A percentile compares a stretch with the other conserved stretches of the same genome.
phyloP scores from a whole-genome alignment of 2,888 invertebrate species.

The Tribolium freemani region DNA sequence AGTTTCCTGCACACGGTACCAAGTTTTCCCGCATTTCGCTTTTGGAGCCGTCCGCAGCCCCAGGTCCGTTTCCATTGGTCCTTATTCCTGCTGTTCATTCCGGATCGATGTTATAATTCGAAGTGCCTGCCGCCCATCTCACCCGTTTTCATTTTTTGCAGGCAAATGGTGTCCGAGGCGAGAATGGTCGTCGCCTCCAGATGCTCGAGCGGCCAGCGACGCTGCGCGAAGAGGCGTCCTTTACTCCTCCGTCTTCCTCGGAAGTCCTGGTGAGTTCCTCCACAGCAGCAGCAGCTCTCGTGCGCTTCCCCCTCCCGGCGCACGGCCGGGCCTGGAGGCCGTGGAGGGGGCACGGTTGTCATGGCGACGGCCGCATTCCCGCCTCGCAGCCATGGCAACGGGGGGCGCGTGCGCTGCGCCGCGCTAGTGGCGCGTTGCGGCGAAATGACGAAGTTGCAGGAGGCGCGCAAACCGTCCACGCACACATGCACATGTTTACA shows the following conservation, averaged over 20 bases:
- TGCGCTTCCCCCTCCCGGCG: slow-evolving; percentile 17
- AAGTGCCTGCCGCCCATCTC: slow-evolving; percentile 28
- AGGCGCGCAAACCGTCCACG: slow-evolving; percentile 51
- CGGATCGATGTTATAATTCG: slow-evolving; percentile 34
- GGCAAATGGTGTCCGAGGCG: slow-evolving; percentile 94
- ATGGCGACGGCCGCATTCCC: slow-evolving; percentile 69
- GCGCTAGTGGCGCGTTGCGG: slow-evolving; percentile 58
- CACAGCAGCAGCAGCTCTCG: slow-evolving; percentile 43
- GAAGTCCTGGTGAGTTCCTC: slow-evolving; percentile 85
- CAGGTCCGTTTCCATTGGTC: not conserved
- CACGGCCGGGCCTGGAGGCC: not conserved
- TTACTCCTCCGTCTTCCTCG: slow-evolving; percentile 93
- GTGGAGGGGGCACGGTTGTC: slow-evolving; percentile 60
- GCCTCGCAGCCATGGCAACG: slow-evolving; percentile 68
- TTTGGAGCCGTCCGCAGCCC: too few species aligned
- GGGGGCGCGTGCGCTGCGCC: slow-evolving; percentile 57
- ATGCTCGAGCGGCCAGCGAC: slow-evolving; percentile 80
- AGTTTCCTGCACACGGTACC: too few species aligned
- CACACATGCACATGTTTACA: slow-evolving; percentile 3
- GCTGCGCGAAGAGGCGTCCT: slow-evolving; percentile 86
- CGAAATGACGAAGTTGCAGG: slow-evolving; percentile 58
- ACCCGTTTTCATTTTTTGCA: slow-evolving; percentile 68
- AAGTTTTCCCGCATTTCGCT: too few species aligned
- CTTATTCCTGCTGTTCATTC: slow-evolving; percentile 33
- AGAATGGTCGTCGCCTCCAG: slow-evolving; percentile 80